phyloP scores from a whole-genome alignment of 2,797 vertebrate genomes.

The Capromys pilorides region DNA sequence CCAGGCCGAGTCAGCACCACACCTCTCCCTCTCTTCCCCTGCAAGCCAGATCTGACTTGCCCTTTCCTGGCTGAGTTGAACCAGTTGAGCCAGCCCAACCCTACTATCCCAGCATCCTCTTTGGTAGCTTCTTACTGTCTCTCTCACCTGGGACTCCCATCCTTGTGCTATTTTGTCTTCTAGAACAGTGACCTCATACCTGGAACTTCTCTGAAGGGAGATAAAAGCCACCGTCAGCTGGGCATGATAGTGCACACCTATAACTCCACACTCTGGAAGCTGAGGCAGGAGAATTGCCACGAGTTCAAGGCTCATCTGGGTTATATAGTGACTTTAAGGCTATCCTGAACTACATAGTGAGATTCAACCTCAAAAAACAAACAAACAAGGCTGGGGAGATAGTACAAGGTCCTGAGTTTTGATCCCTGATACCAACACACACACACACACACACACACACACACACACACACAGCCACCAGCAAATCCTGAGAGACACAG shows the following conservation, averaged over 20 bases:
- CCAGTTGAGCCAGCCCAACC: slow-evolving; percentile 48
- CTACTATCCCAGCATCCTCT: slow-evolving; percentile 42
- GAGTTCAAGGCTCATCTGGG: neutral
- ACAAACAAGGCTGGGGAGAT: neutral
- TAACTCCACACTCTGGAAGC: neutral
- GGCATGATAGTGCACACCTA: neutral
- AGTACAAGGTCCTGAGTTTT: too few species aligned
- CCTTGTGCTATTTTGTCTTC: neutral
- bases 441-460: too few species aligned
- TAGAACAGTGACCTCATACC: neutral
- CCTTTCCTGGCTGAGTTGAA: slow-evolving; percentile 60
- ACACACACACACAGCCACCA: too few species aligned
- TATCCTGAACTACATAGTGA: neutral
- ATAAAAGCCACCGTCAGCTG: neutral
- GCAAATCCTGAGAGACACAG: neutral
- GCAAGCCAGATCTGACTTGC: slow-evolving; percentile 71
- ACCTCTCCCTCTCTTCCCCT: neutral
- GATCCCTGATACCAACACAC: too few species aligned
- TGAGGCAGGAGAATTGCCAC: neutral
- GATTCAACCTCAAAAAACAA: neutral
- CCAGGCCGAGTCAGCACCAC: slow-evolving; percentile 75
- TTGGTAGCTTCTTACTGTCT: neutral
- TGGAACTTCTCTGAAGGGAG: neutral
- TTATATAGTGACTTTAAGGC: neutral
- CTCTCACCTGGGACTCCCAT: neutral